Base-by-base conservation (phyloP, 2,888 invertebrate genomes). In the Drosophila fungiperda region DNA sequence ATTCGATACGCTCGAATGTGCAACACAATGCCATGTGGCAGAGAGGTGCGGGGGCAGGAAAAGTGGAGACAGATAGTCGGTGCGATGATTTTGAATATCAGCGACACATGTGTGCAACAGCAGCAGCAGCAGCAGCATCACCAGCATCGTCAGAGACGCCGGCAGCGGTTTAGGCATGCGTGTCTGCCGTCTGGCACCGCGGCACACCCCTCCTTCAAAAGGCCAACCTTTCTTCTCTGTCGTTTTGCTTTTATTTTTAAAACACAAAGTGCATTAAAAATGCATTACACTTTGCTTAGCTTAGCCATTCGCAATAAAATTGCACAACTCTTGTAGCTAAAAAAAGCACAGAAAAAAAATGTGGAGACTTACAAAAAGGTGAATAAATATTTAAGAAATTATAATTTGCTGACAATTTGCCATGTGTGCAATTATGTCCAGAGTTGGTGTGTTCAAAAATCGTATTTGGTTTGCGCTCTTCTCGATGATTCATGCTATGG, bases 1-100 rank as follows among this genome's bases (percentile, higher is more conserved):
- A 68, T 75, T 70, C 72, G 85, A 82, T 68, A 73, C 82, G 85
- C 85, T 80, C 70, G 76, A 87, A 68, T 78, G 85, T 72, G 38
- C 73, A 68, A 68, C 82, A 78, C 64, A 74, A 84, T 65, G 73
- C 40, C 58, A 64, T 59, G 29, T 40, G 73, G 20, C 26, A 65
- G 23, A n/a, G 42, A 65, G 23, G 17, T 38, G 20, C 8, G 20
- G 12, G 36, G 11, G 12, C 15, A 20, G 38, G 15, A n/a, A 26
- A 4, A 17, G 8, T 9, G n/a, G 33, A 40, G 23, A 11, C 11
- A n/a, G 5, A 12, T 6, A 26, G 62, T 35, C 35, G 48, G 20
- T 60, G 68, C 60, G 61, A 59, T 59, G 69, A 74, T 78, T 81
- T 78, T 53, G 73, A 77, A 78, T 77, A 74, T 68, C 80, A 69